phyloP scores from a whole-genome alignment of 2,797 vertebrate genomes.

The Acanthurus tractus region DNA sequence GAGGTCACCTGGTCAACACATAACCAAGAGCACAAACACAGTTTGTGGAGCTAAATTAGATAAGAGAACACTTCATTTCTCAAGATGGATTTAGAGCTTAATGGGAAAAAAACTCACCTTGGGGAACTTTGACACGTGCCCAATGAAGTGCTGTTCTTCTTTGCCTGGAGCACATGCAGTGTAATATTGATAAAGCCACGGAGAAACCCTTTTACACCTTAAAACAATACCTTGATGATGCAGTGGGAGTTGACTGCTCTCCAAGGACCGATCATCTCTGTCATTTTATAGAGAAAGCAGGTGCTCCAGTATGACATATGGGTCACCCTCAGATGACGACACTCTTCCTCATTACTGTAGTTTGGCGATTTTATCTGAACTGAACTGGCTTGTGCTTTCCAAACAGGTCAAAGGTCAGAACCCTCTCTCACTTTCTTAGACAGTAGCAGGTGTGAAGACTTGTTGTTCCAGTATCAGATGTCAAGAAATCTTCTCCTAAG shows the following conservation, averaged over 20 bases:
- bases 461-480: conserved; percentile 13
- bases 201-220: conserved; percentile 22
- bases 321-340: conserved; percentile 48
- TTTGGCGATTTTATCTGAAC: conserved; percentile 28
- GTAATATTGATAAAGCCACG: conserved; percentile 17
- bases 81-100: neutral
- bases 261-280: conserved; percentile 1
- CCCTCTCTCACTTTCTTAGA: conserved; percentile 33
- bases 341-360: conserved; percentile 66
- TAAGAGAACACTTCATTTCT: neutral
- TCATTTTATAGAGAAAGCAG: conserved; percentile 66
- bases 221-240: conserved; percentile 19
- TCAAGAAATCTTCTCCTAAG: conserved; percentile 10
- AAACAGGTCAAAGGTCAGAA: conserved; percentile 59
- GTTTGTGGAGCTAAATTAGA: neutral
- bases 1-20: conserved; percentile 38
- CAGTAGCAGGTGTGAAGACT: conserved; percentile 71
- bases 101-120: conserved; percentile 52
- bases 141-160: conserved; percentile 24
- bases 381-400: neutral
- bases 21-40: conserved; percentile 18
- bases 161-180: conserved; percentile 42
- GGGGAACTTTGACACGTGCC: conserved; percentile 27
- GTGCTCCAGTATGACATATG: conserved; percentile 53
- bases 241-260: conserved; percentile 4